A percentile compares a stretch with the other conserved stretches of the same genome.
Evolutionary conservation across 1,140 invertebrate genomes (phyloP).

Genomic region (Aplysia californica): DNA sequence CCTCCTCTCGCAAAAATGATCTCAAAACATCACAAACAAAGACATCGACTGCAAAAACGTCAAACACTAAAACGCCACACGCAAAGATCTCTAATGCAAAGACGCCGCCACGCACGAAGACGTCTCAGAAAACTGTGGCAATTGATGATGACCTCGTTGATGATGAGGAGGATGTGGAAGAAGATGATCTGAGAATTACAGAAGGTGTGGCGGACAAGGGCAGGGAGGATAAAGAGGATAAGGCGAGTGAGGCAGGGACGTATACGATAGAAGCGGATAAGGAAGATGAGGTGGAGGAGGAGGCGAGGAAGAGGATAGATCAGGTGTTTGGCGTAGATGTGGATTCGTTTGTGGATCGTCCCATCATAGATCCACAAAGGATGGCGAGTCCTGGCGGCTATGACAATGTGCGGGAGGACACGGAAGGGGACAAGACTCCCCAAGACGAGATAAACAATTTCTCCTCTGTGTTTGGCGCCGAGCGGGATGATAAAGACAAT

Average conservation of each 20-base stretch:
- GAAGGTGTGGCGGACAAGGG: background rate
- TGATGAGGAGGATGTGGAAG: slow-evolving; percentile 1
- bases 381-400: slow-evolving; percentile 22
- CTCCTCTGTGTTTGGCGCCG: too few relatives aligned
- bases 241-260: slow-evolving; percentile 84
- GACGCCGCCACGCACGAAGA: too few relatives aligned
- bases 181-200: slow-evolving; percentile 30
- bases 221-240: slow-evolving; percentile 69
- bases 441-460: slow-evolving; percentile 38
- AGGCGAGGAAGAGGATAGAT: slow-evolving; percentile 88
- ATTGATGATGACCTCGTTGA: background rate
- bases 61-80: too few relatives aligned
- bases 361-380: slow-evolving; percentile 18
- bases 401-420: slow-evolving; percentile 18
- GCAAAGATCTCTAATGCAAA: too few relatives aligned
- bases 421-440: slow-evolving; percentile 47
- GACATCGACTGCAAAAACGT: too few relatives aligned
- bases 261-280: slow-evolving; percentile 83
- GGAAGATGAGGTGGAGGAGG: slow-evolving; percentile 87
- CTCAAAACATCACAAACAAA: too few relatives aligned
- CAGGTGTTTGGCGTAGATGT: slow-evolving; percentile 75
- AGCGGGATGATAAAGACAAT: too few relatives aligned
- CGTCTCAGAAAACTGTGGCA: too few relatives aligned
- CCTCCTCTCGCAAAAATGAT: too few relatives aligned
- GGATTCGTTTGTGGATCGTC: slow-evolving; percentile 28